These are phyloP conservation scores for Mobula birostris DNA, from an alignment of 2,113 vertebrate species.

Conservation along the genomic window DNA sequence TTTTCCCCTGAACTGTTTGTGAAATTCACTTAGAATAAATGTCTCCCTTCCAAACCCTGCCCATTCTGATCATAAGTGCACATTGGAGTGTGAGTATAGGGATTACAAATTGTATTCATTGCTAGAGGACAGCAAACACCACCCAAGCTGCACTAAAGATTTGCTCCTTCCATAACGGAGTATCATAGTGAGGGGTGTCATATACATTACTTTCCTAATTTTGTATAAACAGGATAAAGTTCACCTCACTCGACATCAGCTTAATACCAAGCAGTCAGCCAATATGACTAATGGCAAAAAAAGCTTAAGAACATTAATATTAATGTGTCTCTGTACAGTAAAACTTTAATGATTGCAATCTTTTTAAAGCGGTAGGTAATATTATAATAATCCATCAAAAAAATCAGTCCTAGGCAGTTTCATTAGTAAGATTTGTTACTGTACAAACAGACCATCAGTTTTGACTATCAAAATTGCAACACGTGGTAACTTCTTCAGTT, in stretches of 20 bases:
- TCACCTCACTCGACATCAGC: constrained; percentile 1
- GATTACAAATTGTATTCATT: not conserved
- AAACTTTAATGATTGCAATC: constrained; percentile 37
- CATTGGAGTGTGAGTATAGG: not conserved
- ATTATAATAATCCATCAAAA: constrained; percentile 37
- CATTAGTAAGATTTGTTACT: constrained; percentile 38
- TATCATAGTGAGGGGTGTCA: constrained; percentile 17
- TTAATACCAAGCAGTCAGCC: constrained; percentile 29
- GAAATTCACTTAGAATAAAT: not conserved
- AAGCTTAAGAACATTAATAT: constrained; percentile 32
- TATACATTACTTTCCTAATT: not conserved
- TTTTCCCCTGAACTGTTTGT: not conserved
- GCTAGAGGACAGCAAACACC: constrained; percentile 4
- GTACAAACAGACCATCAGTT: constrained; percentile 37
- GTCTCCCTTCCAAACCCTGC: not conserved
- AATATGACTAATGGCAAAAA: constrained; percentile 31
- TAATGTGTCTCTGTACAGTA: constrained; percentile 36
- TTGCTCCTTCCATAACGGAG: not conserved
- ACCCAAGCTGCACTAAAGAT: not conserved
- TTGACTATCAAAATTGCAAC: constrained; percentile 33
- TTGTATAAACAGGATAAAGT: constrained; percentile 20
- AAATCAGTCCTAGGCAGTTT: constrained; percentile 33
- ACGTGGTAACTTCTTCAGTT: constrained; percentile 5
- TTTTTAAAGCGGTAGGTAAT: constrained; percentile 32
- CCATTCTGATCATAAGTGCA: not conserved